Base-by-base conservation (phyloP, 2,797 vertebrate genomes). In the Anguilla obscura region DNA sequence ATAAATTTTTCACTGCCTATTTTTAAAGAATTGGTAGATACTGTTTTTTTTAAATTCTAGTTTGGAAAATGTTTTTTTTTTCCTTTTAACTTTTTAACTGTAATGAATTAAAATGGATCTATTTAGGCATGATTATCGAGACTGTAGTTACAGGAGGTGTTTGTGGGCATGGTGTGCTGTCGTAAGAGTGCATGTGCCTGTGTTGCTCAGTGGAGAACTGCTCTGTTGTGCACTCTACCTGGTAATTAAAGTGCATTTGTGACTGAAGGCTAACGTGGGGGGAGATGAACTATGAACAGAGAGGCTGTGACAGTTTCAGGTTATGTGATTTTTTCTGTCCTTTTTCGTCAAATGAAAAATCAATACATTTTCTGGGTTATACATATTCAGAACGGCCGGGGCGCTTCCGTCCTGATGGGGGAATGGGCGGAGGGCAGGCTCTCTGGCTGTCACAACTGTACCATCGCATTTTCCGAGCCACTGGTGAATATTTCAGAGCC, bases 231-330 rank as follows among this genome's bases (percentile, higher is more conserved):
- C 85, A 66, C 93, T 92, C 87, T 94, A 94, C 95, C 95, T 96
- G 96, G 97, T 98, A 97, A 98, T 98, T 98, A 98, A 97, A 98
- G 96, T 95, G 97, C 96, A 96, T 97, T 98, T 97, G 96, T 97
- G 97, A 94, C 93, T 91, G 93, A 94, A 93, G 93, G 91, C 91
- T 93, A 93, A 95, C 94, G 93, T 92, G 96, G 96, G 96, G 98
- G 97, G 24, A 97, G 97, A 98, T 97, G 97, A 98, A 97, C 97
- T 97, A 97, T 98, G 97, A 98, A 98, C 98, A 97, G 97, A 98
- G 97, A 96, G 96, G 96, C 96, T 97, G 96, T 99, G 98, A 99
- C 98, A 98, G 98, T 98, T 99, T 98, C 97, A 97, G 98, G 97
- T 98, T 98, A 98, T 97, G 97, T 96, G 96, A 98, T 97, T 98